Percentiles rank a stretch among this genome's conserved stretches.
Conservation (phyloP, 92 coral and sea anemone species). For the Pocillopora grandis region DNA sequence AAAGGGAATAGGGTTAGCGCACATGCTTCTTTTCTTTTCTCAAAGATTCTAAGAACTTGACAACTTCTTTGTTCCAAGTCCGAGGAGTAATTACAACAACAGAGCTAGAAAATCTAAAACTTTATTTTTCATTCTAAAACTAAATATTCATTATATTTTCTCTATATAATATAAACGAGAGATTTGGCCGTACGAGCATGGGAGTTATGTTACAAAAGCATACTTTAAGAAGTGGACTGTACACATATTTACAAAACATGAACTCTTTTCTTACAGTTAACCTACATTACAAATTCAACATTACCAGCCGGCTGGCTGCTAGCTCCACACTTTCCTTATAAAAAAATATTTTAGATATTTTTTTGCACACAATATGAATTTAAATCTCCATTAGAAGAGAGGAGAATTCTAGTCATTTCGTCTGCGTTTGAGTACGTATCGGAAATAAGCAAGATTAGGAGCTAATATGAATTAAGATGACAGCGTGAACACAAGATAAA, state of each 20-base stretch:
- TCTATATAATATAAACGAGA: constrained; percentile 60
- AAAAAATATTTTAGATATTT: constrained; percentile 35
- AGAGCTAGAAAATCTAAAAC: constrained; percentile 64
- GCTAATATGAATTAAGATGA: not conserved
- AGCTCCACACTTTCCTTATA: constrained; percentile 30
- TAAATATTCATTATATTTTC: constrained; percentile 58
- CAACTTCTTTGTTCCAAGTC: too few relatives aligned
- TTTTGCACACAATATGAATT: constrained; percentile 20
- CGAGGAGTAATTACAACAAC: not conserved
- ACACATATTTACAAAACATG: constrained; percentile 45
- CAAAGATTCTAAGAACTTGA: too few relatives aligned
- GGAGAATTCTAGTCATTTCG: constrained; percentile 5
- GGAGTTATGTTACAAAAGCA: constrained; percentile 42
- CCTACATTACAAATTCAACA: constrained; percentile 38
- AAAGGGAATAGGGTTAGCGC: too few relatives aligned
- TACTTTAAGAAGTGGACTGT: constrained; percentile 28
- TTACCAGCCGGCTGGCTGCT: constrained; percentile 17
- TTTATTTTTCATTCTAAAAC: constrained; percentile 76
- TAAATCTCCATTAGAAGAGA: not conserved
- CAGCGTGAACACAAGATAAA: not conserved
- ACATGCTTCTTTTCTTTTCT: too few relatives aligned
- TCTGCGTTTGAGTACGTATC: constrained; percentile 13
- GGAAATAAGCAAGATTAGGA: not conserved
- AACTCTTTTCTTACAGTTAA: constrained; percentile 17
- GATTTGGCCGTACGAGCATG: constrained; percentile 34